These are phyloP conservation scores for Zosterops hypoxanthus DNA, from an alignment of 2,113 vertebrate genomes.

Conservation along the genomic window DNA sequence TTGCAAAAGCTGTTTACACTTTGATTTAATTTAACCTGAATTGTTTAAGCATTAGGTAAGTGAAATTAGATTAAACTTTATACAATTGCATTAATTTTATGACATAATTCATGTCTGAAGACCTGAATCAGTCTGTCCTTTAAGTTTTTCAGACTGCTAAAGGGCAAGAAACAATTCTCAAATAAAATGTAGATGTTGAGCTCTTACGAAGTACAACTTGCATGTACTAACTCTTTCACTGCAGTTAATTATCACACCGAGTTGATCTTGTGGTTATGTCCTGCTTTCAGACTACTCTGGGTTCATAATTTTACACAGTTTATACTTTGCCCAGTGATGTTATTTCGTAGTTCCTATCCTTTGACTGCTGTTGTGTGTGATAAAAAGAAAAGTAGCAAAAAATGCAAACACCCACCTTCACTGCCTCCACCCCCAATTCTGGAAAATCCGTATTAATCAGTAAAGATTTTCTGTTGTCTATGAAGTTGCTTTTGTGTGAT, in stretches of 20 bases:
- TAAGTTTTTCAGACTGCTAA: background rate
- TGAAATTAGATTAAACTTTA: background rate
- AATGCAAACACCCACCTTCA: fast-evolving
- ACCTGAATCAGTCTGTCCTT: background rate
- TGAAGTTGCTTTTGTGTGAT: background rate
- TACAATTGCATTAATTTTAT: background rate
- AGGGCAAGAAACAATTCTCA: background rate
- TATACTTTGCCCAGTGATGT: background rate
- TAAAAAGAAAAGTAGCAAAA: background rate
- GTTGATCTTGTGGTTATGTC: background rate
- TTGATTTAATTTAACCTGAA: background rate
- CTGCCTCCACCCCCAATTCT: fast-evolving
- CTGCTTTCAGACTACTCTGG: background rate
- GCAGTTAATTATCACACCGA: background rate
- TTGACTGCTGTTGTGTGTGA: background rate
- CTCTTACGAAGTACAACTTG: background rate
- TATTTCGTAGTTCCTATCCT: background rate
- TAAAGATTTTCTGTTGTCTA: background rate
- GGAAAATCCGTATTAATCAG: background rate
- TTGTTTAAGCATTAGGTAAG: background rate
- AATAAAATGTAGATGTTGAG: background rate
- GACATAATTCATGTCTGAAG: background rate
- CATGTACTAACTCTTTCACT: background rate
- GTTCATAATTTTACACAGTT: background rate
- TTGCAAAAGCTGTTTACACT: background rate